Conservation (phyloP, 1,140 invertebrate genomes). For the Procambarus clarkii region DNA sequence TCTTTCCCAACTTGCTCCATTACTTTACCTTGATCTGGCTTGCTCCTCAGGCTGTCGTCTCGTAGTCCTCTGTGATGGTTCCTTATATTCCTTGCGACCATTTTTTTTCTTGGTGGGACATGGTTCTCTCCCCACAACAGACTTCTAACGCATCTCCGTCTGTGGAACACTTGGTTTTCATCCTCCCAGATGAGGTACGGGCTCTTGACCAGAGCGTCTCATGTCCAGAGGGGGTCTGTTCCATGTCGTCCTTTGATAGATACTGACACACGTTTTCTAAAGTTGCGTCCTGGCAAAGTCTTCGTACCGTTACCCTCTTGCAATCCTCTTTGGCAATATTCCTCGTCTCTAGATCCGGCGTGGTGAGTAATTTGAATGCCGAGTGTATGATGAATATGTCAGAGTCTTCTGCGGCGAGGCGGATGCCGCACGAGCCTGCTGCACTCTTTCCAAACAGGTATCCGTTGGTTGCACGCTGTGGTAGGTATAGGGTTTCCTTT, state of each 20-base stretch:
- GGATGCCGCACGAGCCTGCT: slow-evolving; percentile 49
- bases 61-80: neutral
- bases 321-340: neutral
- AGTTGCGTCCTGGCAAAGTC: neutral
- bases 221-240: neutral
- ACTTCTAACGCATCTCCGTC: neutral
- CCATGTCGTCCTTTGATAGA: neutral
- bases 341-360: too few relatives aligned
- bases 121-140: neutral
- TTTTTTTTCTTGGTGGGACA: neutral
- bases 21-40: neutral
- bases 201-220: neutral
- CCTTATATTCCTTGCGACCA: neutral
- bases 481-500: slow-evolving; percentile 17
- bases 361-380: slow-evolving; percentile 61
- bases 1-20: neutral
- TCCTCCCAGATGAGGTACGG: neutral
- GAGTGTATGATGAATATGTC: slow-evolving; percentile 60
- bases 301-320: neutral
- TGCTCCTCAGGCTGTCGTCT: neutral
- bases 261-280: neutral
- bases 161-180: neutral
- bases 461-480: slow-evolving; percentile 49
- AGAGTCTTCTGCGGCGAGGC: slow-evolving; percentile 56
- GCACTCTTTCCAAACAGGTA: slow-evolving; percentile 51